Evolutionary conservation across 1,140 invertebrate species (phyloP), one percentile per base, ranked within the genome.

Genomic region (Drosophila erecta): DNA sequence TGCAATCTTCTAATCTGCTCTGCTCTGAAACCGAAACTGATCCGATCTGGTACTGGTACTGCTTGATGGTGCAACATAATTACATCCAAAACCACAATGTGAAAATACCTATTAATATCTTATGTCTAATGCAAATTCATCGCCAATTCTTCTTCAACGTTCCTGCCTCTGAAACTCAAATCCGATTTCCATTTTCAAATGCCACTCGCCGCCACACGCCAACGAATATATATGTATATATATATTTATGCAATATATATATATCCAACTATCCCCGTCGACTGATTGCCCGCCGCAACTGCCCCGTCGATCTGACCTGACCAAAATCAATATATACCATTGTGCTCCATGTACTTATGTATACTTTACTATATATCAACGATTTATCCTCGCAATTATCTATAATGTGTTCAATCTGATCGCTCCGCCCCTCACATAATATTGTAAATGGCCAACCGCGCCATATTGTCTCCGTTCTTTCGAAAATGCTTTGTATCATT

Each of bases 31-130:
- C 81, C 71, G 83, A 81, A 84, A 83, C 75, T 66, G 83, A 87
- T 87, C 83, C 83, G 83, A 89, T 86, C 83, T 86, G 83, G 83
- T 83, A 86, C 75, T 86, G 83, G 83, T 86, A 86, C 81, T 86
- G 83, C 74, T 86, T 83, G 84, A 87, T 86, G 83, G 83, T 86
- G 79, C 83, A 81, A 87, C 78, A 66, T 44, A 41, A 49, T 57
- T 40, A 20, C 41, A 71, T 43, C 47, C 22, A 30, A 22, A 24
- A 62, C 59, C 50, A 22, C 40, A 72, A 77, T 54, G 57, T 60
- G 41, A 71, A 71, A 65, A 41, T 71, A 51, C 56, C 30, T 60
- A 43, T 61, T 70, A 69, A 75, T 70, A 60, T 65, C 44, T 61
- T 47, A 66, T 78, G 60, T 69, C 60, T 56, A 70, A 71, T 77